Evolutionary conservation across 2,888 invertebrate genomes (phyloP).

Genomic region (Carcina quercana): DNA sequence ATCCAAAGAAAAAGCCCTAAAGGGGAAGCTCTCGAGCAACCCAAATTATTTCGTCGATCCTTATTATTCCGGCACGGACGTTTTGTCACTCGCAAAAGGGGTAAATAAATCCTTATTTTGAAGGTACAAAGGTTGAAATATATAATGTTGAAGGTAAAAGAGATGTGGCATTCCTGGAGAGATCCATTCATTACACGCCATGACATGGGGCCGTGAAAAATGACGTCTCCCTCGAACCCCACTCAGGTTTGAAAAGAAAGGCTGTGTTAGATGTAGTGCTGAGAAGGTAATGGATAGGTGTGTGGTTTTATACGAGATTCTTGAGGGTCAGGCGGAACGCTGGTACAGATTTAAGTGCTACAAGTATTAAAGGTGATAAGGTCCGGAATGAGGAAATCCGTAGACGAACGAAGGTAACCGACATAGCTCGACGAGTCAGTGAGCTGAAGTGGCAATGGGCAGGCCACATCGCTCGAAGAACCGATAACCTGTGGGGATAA

Average conservation of each 20-base stretch:
- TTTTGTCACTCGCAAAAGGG: too few relatives aligned
- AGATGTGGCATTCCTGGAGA: constrained; percentile 1
- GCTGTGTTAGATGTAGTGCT: constrained; percentile 9
- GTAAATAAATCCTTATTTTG: background rate
- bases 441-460: too few relatives aligned
- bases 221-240: constrained; percentile 31
- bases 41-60: too few relatives aligned
- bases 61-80: too few relatives aligned
- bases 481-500: too few relatives aligned
- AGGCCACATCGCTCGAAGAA: too few relatives aligned
- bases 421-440: too few relatives aligned
- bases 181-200: constrained; percentile 27
- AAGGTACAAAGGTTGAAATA: background rate
- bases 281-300: constrained; percentile 13
- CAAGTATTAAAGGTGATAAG: too few relatives aligned
- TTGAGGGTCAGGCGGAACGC: background rate
- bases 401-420: too few relatives aligned
- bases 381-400: too few relatives aligned
- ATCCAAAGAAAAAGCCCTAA: too few relatives aligned
- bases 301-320: background rate
- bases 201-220: constrained; percentile 37
- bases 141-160: background rate
- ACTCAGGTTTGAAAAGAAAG: constrained; percentile 28
- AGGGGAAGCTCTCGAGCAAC: too few relatives aligned
- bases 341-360: background rate